Conservation (phyloP, 1,140 invertebrate genomes). For the Drosophila fuyamai region DNA sequence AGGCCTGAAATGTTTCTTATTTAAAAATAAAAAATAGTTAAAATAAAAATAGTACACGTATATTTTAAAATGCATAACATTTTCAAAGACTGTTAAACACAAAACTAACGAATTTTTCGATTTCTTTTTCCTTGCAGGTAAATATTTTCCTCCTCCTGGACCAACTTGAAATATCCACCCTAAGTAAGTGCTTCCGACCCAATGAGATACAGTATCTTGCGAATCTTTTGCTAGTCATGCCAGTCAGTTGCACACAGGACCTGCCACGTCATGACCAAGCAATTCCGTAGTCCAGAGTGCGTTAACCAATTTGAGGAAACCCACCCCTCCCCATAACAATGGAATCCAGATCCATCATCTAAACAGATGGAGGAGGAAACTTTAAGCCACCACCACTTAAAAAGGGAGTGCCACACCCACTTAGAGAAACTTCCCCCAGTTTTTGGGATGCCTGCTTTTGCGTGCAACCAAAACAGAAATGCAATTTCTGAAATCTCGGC, state of each 20-base stretch:
- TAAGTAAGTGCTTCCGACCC: constrained; percentile 10
- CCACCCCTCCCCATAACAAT: constrained; percentile 12
- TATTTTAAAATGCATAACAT: background rate
- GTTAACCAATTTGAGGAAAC: constrained; percentile 21
- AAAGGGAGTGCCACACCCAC: constrained; percentile 35
- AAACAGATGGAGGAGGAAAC: constrained; percentile 28
- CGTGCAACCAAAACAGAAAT: constrained; percentile 69
- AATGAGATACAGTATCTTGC: constrained; percentile 26
- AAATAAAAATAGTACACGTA: background rate
- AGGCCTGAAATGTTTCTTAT: no score
- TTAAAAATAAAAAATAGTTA: no score
- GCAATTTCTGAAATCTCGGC: constrained; percentile 75
- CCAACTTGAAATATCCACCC: constrained; percentile 19
- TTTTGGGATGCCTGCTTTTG: constrained; percentile 17
- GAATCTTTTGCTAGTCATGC: constrained; percentile 34
- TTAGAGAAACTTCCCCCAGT: constrained; percentile 9
- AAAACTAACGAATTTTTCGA: constrained; percentile 16
- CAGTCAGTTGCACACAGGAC: constrained; percentile 25
- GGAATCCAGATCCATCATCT: constrained; percentile 45
- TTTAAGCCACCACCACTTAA: constrained; percentile 53
- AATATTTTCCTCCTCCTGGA: constrained; percentile 23
- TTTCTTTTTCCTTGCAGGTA: constrained; percentile 56
- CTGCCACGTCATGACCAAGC: constrained; percentile 43
- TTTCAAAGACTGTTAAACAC: constrained; percentile 4
- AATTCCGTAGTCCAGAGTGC: constrained; percentile 21